Conservation (phyloP, 2,888 invertebrate genomes). For the Brenthis ino region DNA sequence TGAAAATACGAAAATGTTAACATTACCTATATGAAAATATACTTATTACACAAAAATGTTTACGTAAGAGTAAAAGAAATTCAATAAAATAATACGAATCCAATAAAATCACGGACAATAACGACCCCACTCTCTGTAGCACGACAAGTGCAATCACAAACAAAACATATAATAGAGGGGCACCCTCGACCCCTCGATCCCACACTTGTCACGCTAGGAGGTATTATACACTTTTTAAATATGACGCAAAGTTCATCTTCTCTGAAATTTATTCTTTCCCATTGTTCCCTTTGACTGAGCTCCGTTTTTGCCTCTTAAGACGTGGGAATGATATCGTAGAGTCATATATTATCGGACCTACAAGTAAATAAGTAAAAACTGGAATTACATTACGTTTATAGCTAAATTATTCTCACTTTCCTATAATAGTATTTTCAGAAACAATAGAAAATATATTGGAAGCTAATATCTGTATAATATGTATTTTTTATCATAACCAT, state of each 20-base stretch:
- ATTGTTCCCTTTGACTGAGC: constrained; percentile 33
- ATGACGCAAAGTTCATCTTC: constrained; percentile 56
- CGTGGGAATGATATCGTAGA: constrained; percentile 54
- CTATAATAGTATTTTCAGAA: too few species aligned
- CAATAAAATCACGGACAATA: constrained; percentile 28
- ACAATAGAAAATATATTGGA: too few species aligned
- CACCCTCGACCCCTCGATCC: constrained; percentile 54
- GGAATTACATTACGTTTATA: constrained; percentile 1
- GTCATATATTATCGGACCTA: background rate
- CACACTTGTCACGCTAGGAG: constrained; percentile 72
- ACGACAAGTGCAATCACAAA: constrained; percentile 65
- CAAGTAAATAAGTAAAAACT: background rate
- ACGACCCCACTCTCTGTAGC: constrained; percentile 37
- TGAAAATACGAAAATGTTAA: background rate
- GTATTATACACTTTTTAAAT: constrained; percentile 59
- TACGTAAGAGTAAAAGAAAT: background rate
- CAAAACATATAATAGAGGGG: constrained; percentile 52
- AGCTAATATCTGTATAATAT: too few species aligned
- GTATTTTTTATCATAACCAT: too few species aligned
- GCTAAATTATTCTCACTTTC: background rate
- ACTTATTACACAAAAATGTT: background rate
- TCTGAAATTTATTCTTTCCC: constrained; percentile 36
- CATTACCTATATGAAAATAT: background rate
- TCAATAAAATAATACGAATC: background rate
- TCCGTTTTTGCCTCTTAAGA: constrained; percentile 56